These are phyloP conservation scores for Onthophagus sagittarius DNA, from an alignment of 2,888 invertebrate species.

Conservation along the genomic window DNA sequence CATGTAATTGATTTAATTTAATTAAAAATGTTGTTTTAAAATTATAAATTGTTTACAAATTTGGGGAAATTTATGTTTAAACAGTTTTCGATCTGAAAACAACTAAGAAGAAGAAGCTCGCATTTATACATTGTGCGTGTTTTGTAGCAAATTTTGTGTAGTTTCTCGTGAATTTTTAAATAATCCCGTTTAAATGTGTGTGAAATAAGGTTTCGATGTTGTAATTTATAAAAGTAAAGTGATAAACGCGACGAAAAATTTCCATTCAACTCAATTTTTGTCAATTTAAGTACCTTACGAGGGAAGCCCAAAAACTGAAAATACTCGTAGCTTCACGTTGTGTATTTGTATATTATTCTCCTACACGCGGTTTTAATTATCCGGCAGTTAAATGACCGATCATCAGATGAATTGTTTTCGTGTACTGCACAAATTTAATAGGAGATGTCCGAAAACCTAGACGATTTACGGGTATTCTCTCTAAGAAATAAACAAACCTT, in stretches of 20 bases:
- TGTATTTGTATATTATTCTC: not conserved
- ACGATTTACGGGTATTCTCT: conserved; percentile 43
- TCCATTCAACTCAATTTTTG: not conserved
- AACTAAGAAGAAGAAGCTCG: conserved; percentile 23
- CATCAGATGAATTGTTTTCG: conserved; percentile 24
- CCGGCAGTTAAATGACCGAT: conserved; percentile 29
- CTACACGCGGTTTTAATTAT: not conserved
- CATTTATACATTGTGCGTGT: conserved; percentile 16
- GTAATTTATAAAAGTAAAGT: not conserved
- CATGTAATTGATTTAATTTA: too few species aligned
- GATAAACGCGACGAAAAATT: not conserved
- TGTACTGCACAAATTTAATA: conserved; percentile 29
- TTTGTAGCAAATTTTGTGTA: conserved; percentile 18
- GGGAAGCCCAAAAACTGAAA: too few species aligned
- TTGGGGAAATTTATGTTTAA: not conserved
- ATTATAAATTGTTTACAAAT: not conserved
- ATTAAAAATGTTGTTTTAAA: not conserved
- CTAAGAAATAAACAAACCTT: not conserved
- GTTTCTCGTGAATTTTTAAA: not conserved
- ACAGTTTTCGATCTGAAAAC: not conserved
- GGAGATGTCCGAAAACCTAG: conserved; percentile 49
- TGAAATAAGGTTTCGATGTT: not conserved
- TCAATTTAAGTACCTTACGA: not conserved
- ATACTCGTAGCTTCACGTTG: too few species aligned
- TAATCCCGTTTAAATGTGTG: not conserved